Conservation (phyloP, 2,888 invertebrate genomes). For the Drosophila kuntzei region DNA sequence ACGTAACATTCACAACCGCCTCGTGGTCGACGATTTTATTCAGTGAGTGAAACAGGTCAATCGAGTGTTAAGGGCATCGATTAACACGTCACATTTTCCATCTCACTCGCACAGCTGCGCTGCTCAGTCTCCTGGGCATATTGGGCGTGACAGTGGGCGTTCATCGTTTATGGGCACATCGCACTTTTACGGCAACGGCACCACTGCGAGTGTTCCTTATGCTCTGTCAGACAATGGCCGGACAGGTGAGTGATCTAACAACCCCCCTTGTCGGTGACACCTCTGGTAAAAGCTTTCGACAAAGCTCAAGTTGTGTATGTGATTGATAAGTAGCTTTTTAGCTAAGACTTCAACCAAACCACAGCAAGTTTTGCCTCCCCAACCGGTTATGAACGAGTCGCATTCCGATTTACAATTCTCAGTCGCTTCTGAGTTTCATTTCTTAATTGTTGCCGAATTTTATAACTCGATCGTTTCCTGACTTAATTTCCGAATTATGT, state of each 20-base stretch:
- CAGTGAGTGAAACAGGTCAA: constrained; percentile 86
- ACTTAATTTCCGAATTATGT: background rate
- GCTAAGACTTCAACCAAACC: constrained; percentile 45
- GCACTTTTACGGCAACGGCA: constrained; percentile 91
- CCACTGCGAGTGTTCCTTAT: constrained; percentile 91
- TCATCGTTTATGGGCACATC: constrained; percentile 97
- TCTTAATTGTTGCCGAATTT: background rate
- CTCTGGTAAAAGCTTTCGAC: constrained; percentile 18
- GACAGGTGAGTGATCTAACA: constrained; percentile 89
- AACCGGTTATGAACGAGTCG: constrained; percentile 7
- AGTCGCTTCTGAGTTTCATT: background rate
- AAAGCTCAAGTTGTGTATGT: constrained; percentile 7
- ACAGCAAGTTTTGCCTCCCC: constrained; percentile 5
- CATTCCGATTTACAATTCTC: background rate
- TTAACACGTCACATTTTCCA: background rate
- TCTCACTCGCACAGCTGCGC: constrained; percentile 86
- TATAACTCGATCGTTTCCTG: background rate
- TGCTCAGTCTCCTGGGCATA: constrained; percentile 88
- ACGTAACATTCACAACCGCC: constrained; percentile 88
- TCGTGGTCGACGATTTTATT: constrained; percentile 88
- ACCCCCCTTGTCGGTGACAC: background rate
- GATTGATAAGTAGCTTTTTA: constrained; percentile 25
- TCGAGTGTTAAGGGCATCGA: background rate
- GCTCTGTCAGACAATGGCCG: constrained; percentile 93
- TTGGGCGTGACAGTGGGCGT: constrained; percentile 96